phyloP scores from a whole-genome alignment of 2,113 vertebrate genomes.

The Sorex fumeus region DNA sequence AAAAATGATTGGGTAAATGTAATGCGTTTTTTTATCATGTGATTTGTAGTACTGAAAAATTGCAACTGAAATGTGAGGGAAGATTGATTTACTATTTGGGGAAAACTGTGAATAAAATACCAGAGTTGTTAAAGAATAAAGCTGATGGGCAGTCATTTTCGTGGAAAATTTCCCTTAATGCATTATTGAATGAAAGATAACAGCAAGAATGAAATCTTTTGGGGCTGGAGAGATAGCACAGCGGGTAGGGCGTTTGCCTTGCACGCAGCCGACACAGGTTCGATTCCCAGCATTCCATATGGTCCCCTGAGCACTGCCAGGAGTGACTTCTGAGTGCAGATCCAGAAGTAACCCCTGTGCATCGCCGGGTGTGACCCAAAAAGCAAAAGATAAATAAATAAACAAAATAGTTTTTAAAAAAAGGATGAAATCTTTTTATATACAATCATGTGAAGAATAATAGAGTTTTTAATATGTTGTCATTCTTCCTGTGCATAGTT shows the following conservation, averaged over 20 bases:
- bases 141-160: constrained; percentile 39
- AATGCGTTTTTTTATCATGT: background rate
- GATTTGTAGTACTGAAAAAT: constrained; percentile 53
- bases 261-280: too few species aligned
- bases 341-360: too few species aligned
- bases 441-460: background rate
- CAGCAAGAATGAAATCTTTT: background rate
- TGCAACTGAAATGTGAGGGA: background rate
- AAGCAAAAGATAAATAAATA: too few species aligned
- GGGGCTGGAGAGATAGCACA: too few species aligned
- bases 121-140: background rate
- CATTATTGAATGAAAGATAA: background rate
- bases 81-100: constrained; percentile 25
- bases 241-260: too few species aligned
- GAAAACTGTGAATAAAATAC: constrained; percentile 19
- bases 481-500: background rate
- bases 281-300: too few species aligned
- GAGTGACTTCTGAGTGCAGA: too few species aligned
- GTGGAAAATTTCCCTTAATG: background rate
- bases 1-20: constrained; percentile 36
- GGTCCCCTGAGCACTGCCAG: too few species aligned
- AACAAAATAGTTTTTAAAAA: too few species aligned
- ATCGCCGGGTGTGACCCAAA: too few species aligned
- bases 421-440: background rate
- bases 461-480: background rate